phyloP scores from a whole-genome alignment of 1,140 invertebrate genomes.

The Lucilia cuprina region DNA sequence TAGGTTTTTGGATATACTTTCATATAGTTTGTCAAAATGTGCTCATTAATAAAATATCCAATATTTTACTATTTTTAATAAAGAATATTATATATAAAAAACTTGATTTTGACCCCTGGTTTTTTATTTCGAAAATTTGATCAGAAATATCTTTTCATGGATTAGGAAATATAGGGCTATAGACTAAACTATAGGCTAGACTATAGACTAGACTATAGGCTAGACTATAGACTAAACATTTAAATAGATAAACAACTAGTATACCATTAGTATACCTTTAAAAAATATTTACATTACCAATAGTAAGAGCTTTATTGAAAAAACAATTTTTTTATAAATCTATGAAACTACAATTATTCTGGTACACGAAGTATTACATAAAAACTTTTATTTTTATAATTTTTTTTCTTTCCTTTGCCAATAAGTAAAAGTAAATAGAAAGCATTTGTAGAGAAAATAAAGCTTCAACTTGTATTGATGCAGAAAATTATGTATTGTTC shows the following conservation, averaged over 20 bases:
- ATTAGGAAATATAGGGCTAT: no score
- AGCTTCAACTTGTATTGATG: neutral
- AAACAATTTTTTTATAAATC: neutral
- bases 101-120: no score
- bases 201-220: neutral
- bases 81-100: no score
- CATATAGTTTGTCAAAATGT: no score
- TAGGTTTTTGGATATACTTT: no score
- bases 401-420: neutral
- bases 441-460: neutral
- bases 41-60: no score
- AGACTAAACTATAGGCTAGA: no score
- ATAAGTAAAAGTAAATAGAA: constrained; percentile 12
- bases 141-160: no score
- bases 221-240: neutral
- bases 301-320: neutral
- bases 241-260: no score
- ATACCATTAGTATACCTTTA: neutral
- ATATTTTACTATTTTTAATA: no score
- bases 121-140: no score
- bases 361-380: neutral
- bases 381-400: no score
- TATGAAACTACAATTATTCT: neutral
- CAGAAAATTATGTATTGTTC: neutral
- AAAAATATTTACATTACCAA: neutral